Percentiles rank a stretch among this genome's conserved stretches.
phyloP scores from a whole-genome alignment of 2,113 vertebrate genomes.

The Xenus cinereus region DNA sequence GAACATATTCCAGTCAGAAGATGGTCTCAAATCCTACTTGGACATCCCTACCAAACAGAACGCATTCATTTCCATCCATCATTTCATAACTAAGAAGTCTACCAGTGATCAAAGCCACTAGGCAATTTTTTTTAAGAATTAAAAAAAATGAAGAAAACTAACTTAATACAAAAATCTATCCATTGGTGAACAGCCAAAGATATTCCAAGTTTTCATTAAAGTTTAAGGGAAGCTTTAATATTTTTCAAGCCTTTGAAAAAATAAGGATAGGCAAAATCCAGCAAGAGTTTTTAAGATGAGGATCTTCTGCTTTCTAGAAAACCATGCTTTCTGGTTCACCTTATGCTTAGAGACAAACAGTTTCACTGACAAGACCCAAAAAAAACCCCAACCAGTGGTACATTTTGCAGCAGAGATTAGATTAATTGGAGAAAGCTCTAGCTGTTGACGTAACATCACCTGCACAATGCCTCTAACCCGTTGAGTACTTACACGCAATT shows the following conservation, averaged over 20 bases:
- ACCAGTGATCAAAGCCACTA: accelerated
- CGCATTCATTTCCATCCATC: background rate
- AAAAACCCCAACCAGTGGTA: accelerated
- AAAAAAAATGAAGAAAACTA: background rate
- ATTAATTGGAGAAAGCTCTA: background rate
- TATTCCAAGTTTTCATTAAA: background rate
- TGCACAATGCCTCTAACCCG: accelerated
- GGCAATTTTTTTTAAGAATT: background rate
- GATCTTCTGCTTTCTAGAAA: background rate
- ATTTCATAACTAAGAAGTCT: background rate
- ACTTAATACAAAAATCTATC: background rate
- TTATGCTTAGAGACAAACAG: background rate
- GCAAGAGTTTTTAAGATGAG: background rate
- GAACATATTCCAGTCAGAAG: background rate
- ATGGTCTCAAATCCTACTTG: background rate
- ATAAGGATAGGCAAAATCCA: background rate
- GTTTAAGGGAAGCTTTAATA: background rate
- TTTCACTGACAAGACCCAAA: background rate
- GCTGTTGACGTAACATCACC: background rate
- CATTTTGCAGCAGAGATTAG: background rate
- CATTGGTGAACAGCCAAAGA: accelerated
- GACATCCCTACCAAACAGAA: background rate
- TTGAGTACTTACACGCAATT: constrained; percentile 93
- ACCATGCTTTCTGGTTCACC: background rate
- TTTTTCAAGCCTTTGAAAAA: background rate